phyloP scores from a whole-genome alignment of 2,797 vertebrate genomes.

The Falco berigora region DNA sequence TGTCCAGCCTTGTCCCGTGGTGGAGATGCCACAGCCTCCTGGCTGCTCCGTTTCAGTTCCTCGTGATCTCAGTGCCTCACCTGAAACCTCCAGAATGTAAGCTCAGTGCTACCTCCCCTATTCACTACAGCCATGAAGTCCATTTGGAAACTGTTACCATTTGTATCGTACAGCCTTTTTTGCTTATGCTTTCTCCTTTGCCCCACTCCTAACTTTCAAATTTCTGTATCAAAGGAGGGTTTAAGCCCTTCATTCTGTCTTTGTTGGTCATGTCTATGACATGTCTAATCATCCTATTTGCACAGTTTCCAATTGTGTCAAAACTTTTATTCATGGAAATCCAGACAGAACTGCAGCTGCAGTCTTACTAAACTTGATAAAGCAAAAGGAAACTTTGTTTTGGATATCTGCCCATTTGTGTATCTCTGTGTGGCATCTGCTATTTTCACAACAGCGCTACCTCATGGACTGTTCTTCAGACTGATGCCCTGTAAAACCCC shows the following conservation, averaged over 20 bases:
- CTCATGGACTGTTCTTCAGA: neutral
- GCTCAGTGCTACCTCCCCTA: rapidly evolving
- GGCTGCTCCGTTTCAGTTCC: neutral
- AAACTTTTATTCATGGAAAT: neutral
- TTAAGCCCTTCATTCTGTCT: neutral
- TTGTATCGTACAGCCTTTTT: neutral
- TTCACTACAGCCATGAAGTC: neutral
- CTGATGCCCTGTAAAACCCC: neutral
- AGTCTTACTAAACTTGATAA: neutral
- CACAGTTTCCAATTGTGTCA: rapidly evolving
- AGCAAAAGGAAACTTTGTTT: neutral
- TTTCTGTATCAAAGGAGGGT: neutral
- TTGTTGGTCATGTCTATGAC: neutral
- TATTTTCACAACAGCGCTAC: neutral
- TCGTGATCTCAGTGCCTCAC: neutral
- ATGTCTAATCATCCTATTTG: too few relatives aligned
- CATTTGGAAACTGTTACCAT: rapidly evolving
- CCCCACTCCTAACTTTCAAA: neutral
- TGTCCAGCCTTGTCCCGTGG: rapidly evolving
- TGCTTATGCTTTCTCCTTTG: neutral
- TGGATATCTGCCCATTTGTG: neutral
- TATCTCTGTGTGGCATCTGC: neutral
- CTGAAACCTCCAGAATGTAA: too few relatives aligned
- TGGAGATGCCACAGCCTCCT: neutral
- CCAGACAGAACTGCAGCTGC: neutral